Evolutionary conservation across 2,113 vertebrate species (phyloP).

Genomic region (Etheostoma spectabile): DNA sequence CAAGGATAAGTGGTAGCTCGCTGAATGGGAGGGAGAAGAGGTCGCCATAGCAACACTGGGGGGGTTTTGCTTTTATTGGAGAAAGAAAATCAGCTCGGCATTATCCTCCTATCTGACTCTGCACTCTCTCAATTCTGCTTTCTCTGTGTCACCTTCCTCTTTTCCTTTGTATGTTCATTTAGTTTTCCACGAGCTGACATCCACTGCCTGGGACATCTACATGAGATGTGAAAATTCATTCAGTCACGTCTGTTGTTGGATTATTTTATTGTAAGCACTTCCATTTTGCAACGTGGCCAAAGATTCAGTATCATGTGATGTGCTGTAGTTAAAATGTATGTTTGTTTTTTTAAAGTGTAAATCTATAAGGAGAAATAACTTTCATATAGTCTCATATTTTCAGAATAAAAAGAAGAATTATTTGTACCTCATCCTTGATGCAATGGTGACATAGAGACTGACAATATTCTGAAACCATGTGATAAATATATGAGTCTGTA

Average conservation of each 20-base stretch:
- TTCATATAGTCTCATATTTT: not conserved
- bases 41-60: slow-evolving; percentile 80
- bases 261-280: slow-evolving; percentile 8
- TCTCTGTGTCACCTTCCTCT: slow-evolving; percentile 49
- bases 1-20: slow-evolving; percentile 78
- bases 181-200: slow-evolving; percentile 37
- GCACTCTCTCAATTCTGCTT: slow-evolving; percentile 28
- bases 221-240: slow-evolving; percentile 32
- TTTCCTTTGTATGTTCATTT: slow-evolving; percentile 28
- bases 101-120: slow-evolving; percentile 40
- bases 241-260: slow-evolving; percentile 34
- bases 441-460: not conserved
- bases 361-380: not conserved
- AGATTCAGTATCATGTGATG: not conserved
- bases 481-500: slow-evolving; percentile 1
- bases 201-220: slow-evolving; percentile 21
- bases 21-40: slow-evolving; percentile 71
- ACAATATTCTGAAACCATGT: slow-evolving; percentile 1
- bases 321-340: not conserved
- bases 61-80: slow-evolving; percentile 74
- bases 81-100: slow-evolving; percentile 68
- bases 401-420: not conserved
- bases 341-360: not conserved
- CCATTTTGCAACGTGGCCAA: not conserved
- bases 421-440: not conserved